A percentile compares a stretch with the other conserved stretches of the same genome.
phyloP scores from a whole-genome alignment of 1,140 invertebrate genomes.

The Eriocheir sinensis region DNA sequence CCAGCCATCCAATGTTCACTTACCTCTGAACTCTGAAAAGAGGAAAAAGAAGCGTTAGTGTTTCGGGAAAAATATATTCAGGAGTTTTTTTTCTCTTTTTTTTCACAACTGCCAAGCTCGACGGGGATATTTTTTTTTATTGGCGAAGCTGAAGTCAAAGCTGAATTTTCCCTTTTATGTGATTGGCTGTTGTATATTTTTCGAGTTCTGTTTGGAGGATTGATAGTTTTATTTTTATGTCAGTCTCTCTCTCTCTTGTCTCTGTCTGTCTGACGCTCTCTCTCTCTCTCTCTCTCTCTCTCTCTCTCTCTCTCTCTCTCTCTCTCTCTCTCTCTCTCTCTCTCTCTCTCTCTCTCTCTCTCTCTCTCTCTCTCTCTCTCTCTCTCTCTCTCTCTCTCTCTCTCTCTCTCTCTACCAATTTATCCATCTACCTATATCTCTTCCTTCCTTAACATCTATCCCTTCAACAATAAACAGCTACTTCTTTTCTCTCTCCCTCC shows the following conservation, averaged over 20 bases:
- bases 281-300: constrained; percentile 39
- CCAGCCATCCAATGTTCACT: too few relatives aligned
- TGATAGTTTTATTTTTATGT: too few relatives aligned
- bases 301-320: constrained; percentile 45
- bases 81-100: neutral
- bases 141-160: neutral
- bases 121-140: neutral
- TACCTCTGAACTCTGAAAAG: too few relatives aligned
- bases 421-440: neutral
- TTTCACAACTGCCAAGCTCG: neutral
- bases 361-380: neutral
- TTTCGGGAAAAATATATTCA: too few relatives aligned
- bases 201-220: too few relatives aligned
- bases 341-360: neutral
- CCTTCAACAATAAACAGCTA: neutral
- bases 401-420: constrained; percentile 17
- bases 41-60: too few relatives aligned
- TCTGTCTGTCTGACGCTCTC: neutral
- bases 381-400: constrained; percentile 45
- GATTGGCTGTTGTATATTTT: neutral
- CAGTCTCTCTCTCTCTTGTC: constrained; percentile 42
- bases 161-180: neutral
- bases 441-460: neutral
- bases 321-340: constrained; percentile 35
- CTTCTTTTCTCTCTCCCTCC: constrained; percentile 63